These are phyloP conservation scores for Tenebrosternarchus preto DNA, from an alignment of 2,113 vertebrate genomes.

Conservation along the genomic window DNA sequence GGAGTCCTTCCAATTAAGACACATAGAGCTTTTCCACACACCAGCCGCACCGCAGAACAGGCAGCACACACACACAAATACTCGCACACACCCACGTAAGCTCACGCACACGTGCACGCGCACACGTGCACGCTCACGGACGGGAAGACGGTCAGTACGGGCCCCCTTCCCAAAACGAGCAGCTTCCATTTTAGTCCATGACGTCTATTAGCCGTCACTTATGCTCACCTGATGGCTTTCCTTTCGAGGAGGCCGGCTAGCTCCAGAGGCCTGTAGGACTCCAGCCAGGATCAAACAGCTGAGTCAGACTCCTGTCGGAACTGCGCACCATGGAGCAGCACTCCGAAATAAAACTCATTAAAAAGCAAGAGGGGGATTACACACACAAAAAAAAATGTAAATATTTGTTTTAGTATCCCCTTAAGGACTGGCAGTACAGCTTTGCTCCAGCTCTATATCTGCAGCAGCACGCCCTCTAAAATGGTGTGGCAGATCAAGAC, in stretches of 20 bases:
- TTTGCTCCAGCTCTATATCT: constrained; percentile 26
- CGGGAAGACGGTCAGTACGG: constrained; percentile 10
- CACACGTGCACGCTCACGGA: constrained; percentile 41
- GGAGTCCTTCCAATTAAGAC: constrained; percentile 77
- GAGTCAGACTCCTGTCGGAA: constrained; percentile 15
- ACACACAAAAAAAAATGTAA: constrained; percentile 53
- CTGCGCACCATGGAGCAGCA: not conserved
- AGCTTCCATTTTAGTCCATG: constrained; percentile 39
- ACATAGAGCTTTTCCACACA: constrained; percentile 70
- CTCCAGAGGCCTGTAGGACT: not conserved
- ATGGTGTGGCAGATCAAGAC: constrained; percentile 48
- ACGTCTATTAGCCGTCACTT: constrained; percentile 38
- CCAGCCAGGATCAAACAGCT: constrained; percentile 1
- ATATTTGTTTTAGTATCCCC: constrained; percentile 48
- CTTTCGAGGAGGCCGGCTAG: constrained; percentile 3
- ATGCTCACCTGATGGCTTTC: constrained; percentile 15
- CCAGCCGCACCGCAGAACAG: constrained; percentile 62
- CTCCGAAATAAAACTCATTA: constrained; percentile 52
- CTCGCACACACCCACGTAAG: constrained; percentile 48
- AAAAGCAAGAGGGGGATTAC: constrained; percentile 40
- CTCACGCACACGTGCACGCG: constrained; percentile 45
- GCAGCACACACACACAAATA: constrained; percentile 58
- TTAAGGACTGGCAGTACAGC: constrained; percentile 47
- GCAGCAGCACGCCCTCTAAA: constrained; percentile 43
- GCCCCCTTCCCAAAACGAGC: constrained; percentile 50